Evolutionary conservation across 2,888 invertebrate genomes (phyloP).

Genomic region (Ametastegia equiseti): DNA sequence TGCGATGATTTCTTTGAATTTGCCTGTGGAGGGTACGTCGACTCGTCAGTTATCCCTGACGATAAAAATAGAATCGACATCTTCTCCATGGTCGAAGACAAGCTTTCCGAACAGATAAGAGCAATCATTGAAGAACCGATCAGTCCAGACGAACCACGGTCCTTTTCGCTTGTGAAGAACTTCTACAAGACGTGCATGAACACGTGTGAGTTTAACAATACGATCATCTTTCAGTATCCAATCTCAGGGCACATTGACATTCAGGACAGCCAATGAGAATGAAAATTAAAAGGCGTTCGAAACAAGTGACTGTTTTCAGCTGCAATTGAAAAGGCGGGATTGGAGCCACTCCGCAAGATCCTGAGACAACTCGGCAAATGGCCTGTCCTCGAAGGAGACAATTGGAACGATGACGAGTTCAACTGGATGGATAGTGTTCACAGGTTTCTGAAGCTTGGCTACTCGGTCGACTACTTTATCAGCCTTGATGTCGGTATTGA

Average conservation of each 20-base stretch:
- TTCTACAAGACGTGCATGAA: constrained; percentile 94
- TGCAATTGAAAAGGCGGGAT: constrained; percentile 88
- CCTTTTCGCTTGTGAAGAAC: constrained; percentile 87
- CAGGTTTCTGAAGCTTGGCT: constrained; percentile 87
- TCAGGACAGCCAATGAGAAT: neutral
- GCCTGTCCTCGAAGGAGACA: constrained; percentile 90
- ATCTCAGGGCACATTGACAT: neutral
- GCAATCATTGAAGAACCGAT: constrained; percentile 83
- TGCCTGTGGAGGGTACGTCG: constrained; percentile 87
- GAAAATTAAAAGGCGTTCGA: neutral
- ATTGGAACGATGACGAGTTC: constrained; percentile 85
- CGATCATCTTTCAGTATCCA: neutral
- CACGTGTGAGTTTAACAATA: constrained; percentile 81
- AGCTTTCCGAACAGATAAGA: constrained; percentile 86
- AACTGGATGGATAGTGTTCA: constrained; percentile 91
- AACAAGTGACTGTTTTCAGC: constrained; percentile 76
- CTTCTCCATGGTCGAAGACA: constrained; percentile 86
- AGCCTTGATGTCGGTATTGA: constrained; percentile 94
- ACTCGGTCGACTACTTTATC: constrained; percentile 92
- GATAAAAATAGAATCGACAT: constrained; percentile 89
- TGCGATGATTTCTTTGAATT: constrained; percentile 91
- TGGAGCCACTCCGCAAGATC: constrained; percentile 85
- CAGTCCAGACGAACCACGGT: constrained; percentile 81
- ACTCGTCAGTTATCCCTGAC: constrained; percentile 86
- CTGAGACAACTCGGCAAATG: constrained; percentile 92